Evolutionary conservation across 1,140 invertebrate species (phyloP), one percentile per base, ranked within the genome.

Genomic region (Drosophila azteca): DNA sequence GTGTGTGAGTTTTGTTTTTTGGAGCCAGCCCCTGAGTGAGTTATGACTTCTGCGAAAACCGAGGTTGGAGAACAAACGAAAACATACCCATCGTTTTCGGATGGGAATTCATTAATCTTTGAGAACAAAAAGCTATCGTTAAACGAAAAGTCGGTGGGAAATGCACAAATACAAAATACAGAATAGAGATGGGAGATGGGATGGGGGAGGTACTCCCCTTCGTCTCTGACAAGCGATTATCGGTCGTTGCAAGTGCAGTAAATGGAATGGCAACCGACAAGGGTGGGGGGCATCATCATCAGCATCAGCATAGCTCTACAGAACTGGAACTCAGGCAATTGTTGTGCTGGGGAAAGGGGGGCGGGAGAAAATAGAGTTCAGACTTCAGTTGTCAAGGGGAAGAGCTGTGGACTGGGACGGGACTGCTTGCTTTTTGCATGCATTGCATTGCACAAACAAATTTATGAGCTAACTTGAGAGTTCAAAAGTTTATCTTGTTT

Each of bases 401-500:
- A 11, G 7, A 7, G 13, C 17, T 44, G 20, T 24, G 31, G 3
- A 35, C 31, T 11, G 31, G 9, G 31, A 9, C 11, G 3, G 24
- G 24, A 26, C 24, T 0, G 24, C 0, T 7, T 31, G 29, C 35
- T 39, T 13, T 11, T 39, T 39, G 35, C 35, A 71, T 75, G 72
- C 70, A 35, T 59, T 61, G 62, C 39, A 59, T 43, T 61, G 59
- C 31, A 59, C 46, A 61, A 64, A 67, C 66, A 72, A 72, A 77
- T 67, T 63, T 57, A 67, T 72, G 73, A 55, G 58, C 31, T 55
- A 71, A 67, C 62, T 71, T 49, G 62, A 76, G 65, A 81, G 82
- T 81, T 87, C 82, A 87, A 79, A 87, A 87, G 83, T 87, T 87
- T 87, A 87, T 87, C 83, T 78, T 70, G 58, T 52, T 50, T 13